phyloP scores from a whole-genome alignment of 2,888 invertebrate genomes.

The Aphidoletes aphidimyza region DNA sequence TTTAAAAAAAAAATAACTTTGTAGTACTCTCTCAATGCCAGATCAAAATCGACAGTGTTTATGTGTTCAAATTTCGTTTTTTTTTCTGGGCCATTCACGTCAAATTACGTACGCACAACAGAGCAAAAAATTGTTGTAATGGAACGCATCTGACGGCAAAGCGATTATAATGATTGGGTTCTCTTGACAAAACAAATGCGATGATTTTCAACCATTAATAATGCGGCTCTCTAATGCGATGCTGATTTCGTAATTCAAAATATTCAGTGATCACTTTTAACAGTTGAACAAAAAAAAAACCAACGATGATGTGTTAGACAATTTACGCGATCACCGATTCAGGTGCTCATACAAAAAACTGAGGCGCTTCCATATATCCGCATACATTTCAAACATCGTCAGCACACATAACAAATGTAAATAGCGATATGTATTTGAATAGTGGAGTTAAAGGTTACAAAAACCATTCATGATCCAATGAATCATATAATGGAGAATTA shows the following conservation, averaged over 20 bases:
- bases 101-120: constrained; percentile 23
- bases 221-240: constrained; percentile 9
- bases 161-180: constrained; percentile 28
- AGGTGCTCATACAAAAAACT: neutral
- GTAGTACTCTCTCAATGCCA: neutral
- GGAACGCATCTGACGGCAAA: too few relatives aligned
- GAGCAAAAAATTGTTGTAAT: neutral
- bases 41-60: constrained; percentile 20
- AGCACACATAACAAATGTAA: too few relatives aligned
- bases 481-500: constrained; percentile 31
- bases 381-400: too few relatives aligned
- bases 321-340: neutral
- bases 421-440: too few relatives aligned
- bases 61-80: neutral
- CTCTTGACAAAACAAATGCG: constrained; percentile 43
- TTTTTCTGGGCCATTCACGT: neutral
- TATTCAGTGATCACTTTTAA: neutral
- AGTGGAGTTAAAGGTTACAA: too few relatives aligned
- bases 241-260: constrained; percentile 17
- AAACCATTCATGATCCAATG: constrained; percentile 22
- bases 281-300: neutral
- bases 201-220: constrained; percentile 31
- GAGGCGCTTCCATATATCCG: too few relatives aligned
- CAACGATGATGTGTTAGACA: constrained; percentile 7
- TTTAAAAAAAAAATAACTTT: neutral